phyloP scores from a whole-genome alignment of 2,797 vertebrate genomes.

The Sebastes flavidus region DNA sequence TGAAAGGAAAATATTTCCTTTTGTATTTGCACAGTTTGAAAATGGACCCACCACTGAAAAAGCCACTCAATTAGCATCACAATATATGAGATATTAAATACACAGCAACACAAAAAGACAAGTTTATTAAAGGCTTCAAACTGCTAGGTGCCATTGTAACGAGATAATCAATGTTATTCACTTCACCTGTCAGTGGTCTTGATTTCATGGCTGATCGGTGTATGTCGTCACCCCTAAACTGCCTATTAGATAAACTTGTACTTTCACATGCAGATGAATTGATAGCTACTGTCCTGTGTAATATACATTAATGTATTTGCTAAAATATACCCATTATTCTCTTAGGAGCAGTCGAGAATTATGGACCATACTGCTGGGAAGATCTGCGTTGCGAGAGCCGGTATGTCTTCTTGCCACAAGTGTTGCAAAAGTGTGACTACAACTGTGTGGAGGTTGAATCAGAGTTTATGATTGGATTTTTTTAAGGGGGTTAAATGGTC shows the following conservation, averaged over 20 bases:
- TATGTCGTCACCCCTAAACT: background rate
- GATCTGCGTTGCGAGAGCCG: conserved; percentile 92
- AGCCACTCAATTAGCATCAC: background rate
- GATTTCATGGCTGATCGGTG: no score
- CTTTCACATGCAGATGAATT: background rate
- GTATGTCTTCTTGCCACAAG: conserved; percentile 81
- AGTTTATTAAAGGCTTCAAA: no score
- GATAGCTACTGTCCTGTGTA: background rate
- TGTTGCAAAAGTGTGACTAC: background rate
- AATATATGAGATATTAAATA: background rate
- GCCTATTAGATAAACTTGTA: background rate
- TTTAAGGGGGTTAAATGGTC: background rate
- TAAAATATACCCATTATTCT: background rate
- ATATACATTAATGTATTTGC: background rate
- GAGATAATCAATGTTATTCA: no score
- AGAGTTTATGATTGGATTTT: background rate
- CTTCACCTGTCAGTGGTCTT: no score
- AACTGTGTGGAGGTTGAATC: background rate
- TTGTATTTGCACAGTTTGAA: background rate
- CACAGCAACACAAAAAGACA: background rate
- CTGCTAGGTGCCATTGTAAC: no score
- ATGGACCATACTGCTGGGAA: conserved; percentile 95
- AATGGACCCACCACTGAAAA: background rate
- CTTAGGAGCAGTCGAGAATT: conserved; percentile 94
- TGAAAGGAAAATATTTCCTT: background rate